phyloP scores from a whole-genome alignment of 1,140 invertebrate genomes.

The Teleogryllus occipitalis region DNA sequence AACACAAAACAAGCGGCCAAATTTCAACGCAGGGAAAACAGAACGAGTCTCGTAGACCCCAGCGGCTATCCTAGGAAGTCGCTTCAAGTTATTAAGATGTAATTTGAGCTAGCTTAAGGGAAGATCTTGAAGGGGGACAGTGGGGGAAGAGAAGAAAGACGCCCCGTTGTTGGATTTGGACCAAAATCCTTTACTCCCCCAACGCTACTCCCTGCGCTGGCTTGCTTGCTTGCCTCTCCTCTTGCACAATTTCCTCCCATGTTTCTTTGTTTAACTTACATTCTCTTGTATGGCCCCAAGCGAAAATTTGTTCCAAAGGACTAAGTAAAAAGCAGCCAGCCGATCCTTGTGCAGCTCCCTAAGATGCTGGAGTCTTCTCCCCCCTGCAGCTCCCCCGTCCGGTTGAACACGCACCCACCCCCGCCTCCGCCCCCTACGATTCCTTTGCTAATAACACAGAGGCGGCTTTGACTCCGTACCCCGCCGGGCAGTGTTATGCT shows the following conservation, averaged over 20 bases:
- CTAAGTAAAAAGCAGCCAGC: not conserved
- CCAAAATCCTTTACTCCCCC: not conserved
- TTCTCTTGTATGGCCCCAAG: not conserved
- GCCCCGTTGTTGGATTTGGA: not conserved
- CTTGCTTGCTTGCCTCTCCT: not conserved
- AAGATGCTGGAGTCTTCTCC: not conserved
- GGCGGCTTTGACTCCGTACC: not conserved
- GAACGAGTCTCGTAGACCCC: not conserved
- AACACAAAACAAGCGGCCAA: too few species aligned
- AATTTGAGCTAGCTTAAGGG: not conserved
- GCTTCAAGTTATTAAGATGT: slow-evolving; percentile 1
- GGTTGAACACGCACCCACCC: not conserved
- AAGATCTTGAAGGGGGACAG: not conserved
- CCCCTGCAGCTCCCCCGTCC: not conserved
- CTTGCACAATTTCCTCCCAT: not conserved
- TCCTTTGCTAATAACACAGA: not conserved
- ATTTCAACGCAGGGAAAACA: too few species aligned
- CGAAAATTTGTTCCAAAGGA: not conserved
- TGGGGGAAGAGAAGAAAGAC: not conserved
- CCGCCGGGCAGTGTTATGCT: not conserved
- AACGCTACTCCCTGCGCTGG: not conserved
- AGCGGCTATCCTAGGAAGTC: not conserved
- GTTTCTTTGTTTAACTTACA: slow-evolving; percentile 5
- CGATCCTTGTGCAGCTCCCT: not conserved
- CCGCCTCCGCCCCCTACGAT: not conserved